phyloP scores from a whole-genome alignment of 2,888 invertebrate genomes.

The Chymomyza fuscimana region DNA sequence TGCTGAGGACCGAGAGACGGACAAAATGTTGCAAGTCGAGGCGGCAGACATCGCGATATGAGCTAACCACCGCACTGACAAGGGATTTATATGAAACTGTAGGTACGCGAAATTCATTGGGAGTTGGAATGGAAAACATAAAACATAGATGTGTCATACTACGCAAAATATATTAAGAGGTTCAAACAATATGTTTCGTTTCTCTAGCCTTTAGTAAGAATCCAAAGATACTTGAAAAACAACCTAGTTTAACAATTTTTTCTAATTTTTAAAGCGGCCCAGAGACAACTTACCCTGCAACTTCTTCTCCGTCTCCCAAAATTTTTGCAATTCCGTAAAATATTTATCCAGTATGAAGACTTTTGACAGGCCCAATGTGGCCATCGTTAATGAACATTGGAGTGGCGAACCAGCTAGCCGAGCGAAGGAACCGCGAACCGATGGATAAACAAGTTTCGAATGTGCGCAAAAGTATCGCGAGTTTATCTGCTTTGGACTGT shows the following conservation, averaged over 20 bases:
- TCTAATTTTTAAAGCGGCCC: too few relatives aligned
- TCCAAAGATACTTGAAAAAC: too few relatives aligned
- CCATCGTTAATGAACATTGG: constrained; percentile 84
- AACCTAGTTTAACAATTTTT: too few relatives aligned
- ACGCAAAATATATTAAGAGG: too few relatives aligned
- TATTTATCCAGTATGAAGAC: constrained; percentile 99
- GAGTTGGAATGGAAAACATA: constrained; percentile 28
- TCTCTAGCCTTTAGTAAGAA: too few relatives aligned
- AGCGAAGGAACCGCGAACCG: constrained; percentile 29
- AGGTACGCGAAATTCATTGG: constrained; percentile 1
- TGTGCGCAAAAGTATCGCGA: constrained; percentile 18
- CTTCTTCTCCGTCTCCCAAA: constrained; percentile 98
- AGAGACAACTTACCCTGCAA: constrained; percentile 88
- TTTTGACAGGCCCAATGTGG: constrained; percentile 97
- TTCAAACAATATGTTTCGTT: too few relatives aligned
- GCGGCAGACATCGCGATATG: constrained; percentile 40
- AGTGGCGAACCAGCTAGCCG: constrained; percentile 50
- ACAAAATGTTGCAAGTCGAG: constrained; percentile 61
- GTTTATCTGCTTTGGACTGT: constrained; percentile 6
- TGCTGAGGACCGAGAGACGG: constrained; percentile 24
- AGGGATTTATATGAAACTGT: constrained; percentile 48
- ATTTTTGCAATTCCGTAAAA: constrained; percentile 97
- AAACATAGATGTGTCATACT: neutral
- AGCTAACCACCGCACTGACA: neutral
- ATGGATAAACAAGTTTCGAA: constrained; percentile 43